phyloP scores from a whole-genome alignment of 2,888 invertebrate species.

The Brachyptera risi region DNA sequence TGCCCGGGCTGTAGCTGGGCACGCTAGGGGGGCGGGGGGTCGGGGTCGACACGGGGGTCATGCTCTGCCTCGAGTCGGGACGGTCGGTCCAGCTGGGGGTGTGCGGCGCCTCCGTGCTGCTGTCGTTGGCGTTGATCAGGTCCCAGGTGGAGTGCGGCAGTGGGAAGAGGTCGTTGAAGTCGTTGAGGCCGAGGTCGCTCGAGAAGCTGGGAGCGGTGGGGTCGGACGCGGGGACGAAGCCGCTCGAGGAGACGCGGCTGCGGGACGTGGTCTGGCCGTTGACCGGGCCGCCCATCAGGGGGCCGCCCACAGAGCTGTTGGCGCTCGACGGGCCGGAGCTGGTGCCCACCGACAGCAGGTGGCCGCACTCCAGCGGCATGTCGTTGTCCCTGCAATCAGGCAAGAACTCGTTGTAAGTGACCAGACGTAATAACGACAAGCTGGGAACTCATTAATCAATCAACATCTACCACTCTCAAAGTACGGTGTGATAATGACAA shows the following conservation, averaged over 20 bases:
- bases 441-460: no score
- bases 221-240: slow-evolving; percentile 37
- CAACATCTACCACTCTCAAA: no score
- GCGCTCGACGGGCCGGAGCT: slow-evolving; percentile 37
- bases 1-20: slow-evolving; percentile 46
- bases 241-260: slow-evolving; percentile 36
- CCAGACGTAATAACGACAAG: no score
- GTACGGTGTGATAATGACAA: no score
- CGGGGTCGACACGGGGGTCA: slow-evolving; percentile 56
- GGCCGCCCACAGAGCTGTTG: slow-evolving; percentile 35
- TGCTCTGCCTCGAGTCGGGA: slow-evolving; percentile 61
- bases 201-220: slow-evolving; percentile 38
- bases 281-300: slow-evolving; percentile 32
- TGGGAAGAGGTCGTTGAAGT: slow-evolving; percentile 59
- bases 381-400: slow-evolving; percentile 45
- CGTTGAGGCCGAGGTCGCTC: slow-evolving; percentile 52
- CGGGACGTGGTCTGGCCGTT: slow-evolving; percentile 30
- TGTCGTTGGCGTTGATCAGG: slow-evolving; percentile 33
- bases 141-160: slow-evolving; percentile 62
- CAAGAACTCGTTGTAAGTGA: no score
- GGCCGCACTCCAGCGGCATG: slow-evolving; percentile 44
- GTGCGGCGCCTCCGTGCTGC: slow-evolving; percentile 43
- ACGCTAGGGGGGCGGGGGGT: slow-evolving; percentile 56
- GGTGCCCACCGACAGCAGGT: slow-evolving; percentile 36
- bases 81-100: slow-evolving; percentile 42